Evolutionary conservation across 37 sponge, comb jelly and placozoan genomes (phyloP).

Genomic region (Eunapius fragilis): DNA sequence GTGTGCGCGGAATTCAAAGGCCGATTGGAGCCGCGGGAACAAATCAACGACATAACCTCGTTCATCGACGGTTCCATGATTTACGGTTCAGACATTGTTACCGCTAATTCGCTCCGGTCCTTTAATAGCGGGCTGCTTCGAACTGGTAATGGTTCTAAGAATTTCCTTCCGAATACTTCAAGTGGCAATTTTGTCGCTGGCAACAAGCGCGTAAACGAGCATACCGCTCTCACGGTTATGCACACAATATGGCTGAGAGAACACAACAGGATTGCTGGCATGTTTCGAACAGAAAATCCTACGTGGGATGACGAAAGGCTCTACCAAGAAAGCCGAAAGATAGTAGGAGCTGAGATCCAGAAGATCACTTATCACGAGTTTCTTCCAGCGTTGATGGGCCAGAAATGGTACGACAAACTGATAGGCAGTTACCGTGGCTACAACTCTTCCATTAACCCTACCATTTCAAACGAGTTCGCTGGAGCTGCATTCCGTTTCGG

Average conservation of each 20-base stretch:
- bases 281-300: constrained; percentile 68
- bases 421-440: constrained; percentile 68
- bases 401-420: constrained; percentile 11
- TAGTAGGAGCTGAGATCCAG: constrained; percentile 87
- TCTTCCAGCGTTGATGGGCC: constrained; percentile 83
- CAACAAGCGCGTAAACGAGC: constrained; percentile 89
- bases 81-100: constrained; percentile 61
- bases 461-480: constrained; percentile 52
- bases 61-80: constrained; percentile 80
- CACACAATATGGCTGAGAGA: constrained; percentile 98
- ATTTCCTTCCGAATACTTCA: neutral
- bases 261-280: constrained; percentile 89
- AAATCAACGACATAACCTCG: constrained; percentile 70
- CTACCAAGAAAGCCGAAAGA: constrained; percentile 83
- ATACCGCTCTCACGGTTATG: constrained; percentile 86
- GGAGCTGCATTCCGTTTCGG: constrained; percentile 81
- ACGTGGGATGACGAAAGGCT: constrained; percentile 87
- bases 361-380: constrained; percentile 86
- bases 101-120: constrained; percentile 23
- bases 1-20: constrained; percentile 20
- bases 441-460: constrained; percentile 38
- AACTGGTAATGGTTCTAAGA: constrained; percentile 13
- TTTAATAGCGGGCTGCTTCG: constrained; percentile 48
- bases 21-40: constrained; percentile 35
- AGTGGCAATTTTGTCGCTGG: constrained; percentile 74